Evolutionary conservation across 2,888 invertebrate species (phyloP), one percentile per base, ranked within the genome.

Genomic region (Andrena praecox): DNA sequence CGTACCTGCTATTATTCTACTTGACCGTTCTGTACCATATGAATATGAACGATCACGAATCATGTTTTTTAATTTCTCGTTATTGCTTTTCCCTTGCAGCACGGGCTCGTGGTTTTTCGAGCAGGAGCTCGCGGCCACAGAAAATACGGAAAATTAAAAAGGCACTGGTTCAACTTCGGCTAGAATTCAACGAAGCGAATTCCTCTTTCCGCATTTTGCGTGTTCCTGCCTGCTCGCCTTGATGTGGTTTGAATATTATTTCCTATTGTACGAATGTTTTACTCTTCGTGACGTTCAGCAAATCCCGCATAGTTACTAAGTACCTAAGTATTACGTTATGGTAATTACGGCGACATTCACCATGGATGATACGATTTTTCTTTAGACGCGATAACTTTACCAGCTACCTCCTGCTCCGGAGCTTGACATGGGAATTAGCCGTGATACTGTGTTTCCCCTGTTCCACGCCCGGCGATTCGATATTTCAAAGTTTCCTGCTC

Each of bases 141-240:
- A 60, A 66, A 77, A 33, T 72, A 8, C 10, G 12, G 33, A 31
- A 64, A 67, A 42, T 54, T 60, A 27, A 74, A 74, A 5, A 12
- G 42, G 31, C 27, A 10, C 35, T 24, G 56, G 42, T 50, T 31
- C 16, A 48, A 62, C 42, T 29, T n/a, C 24, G 16, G 24, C 12
- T 20, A 54, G 42, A 16, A 42, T 42, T 35, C 52, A 42, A 27
- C 59, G 29, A 10, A 42, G 29, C 50, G 24, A 52, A 31, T 76
- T 60, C n/a, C 35, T 27, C 35, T 24, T 31, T 50, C 20, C 10
- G 10, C 7, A 33, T 54, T 75, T 68, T 54, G 1, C 24, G 24
- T 50, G 7, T 48, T 48, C 16, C 33, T 10, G 10, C 50, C 16
- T 5, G 4, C 20, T 42, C 4, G 0, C 54, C 63, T 78, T 68